phyloP scores from a whole-genome alignment of 2,888 invertebrate genomes.

The Caenorhabditis sp. region DNA sequence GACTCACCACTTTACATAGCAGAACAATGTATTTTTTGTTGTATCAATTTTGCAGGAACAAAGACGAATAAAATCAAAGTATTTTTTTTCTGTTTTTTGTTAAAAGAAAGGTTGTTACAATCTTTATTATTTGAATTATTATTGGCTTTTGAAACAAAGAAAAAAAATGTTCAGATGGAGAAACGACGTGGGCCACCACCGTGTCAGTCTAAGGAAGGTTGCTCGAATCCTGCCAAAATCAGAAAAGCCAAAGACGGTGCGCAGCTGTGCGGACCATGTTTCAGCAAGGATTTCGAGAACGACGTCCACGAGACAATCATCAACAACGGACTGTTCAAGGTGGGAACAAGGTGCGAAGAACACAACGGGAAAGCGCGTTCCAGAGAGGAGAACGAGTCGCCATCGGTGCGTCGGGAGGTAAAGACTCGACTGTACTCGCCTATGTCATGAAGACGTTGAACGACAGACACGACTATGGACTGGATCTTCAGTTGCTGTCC shows the following conservation, averaged over 20 bases:
- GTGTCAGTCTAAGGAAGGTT: constrained; percentile 41
- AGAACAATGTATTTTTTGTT: neutral
- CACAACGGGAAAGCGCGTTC: constrained; percentile 7
- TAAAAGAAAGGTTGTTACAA: neutral
- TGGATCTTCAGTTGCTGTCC: constrained; percentile 93
- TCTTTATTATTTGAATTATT: neutral
- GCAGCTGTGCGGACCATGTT: constrained; percentile 79
- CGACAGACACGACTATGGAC: constrained; percentile 92
- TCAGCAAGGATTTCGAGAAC: constrained; percentile 80
- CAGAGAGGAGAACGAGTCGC: constrained; percentile 80
- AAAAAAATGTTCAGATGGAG: constrained; percentile 27
- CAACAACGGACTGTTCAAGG: constrained; percentile 74
- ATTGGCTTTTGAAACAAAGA: neutral
- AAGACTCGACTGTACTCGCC: constrained; percentile 97
- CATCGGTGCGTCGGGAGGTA: constrained; percentile 83
- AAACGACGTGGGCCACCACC: constrained; percentile 48
- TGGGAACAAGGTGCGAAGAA: neutral
- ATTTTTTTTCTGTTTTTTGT: neutral
- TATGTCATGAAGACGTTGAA: constrained; percentile 92
- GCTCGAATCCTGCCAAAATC: constrained; percentile 55
- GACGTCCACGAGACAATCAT: constrained; percentile 83
- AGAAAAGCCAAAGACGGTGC: constrained; percentile 80
- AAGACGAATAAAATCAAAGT: no score
- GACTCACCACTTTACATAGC: neutral
- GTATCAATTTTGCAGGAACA: neutral